Base-by-base conservation (phyloP, 2,113 vertebrate species). In the Mesoclemmys tuberculata region DNA sequence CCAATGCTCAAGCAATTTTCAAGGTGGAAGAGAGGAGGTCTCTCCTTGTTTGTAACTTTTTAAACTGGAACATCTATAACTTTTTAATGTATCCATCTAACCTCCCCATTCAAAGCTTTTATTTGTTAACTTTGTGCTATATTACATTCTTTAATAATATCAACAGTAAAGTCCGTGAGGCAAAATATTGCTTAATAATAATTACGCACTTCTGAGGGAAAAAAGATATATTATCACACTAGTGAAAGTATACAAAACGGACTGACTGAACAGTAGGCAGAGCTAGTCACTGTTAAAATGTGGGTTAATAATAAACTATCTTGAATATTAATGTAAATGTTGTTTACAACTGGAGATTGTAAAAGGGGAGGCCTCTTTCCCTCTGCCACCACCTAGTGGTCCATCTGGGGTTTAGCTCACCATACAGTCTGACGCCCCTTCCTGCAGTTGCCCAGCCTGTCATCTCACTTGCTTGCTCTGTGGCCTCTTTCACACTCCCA, bases 1-100 rank as follows among this genome's bases (percentile, higher is more conserved):
- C 6, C 56, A 61, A 6, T 55, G 71, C 19, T 38, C 35, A 19
- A 71, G 64, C 0, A 0, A 2, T 12, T 61, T 84, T 54, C 54
- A 52, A 48, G 49, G 29, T 11, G 44, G 2, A 52, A 49, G 21
- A 54, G 22, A 54, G 51, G 9, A 14, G 21, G 2, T 71, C 0
- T 0, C 10, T 77, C 14, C 5, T 74, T 48, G 2, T 19, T 84
- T 56, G 58, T 80, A n/a, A 6, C 5, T 29, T 82, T 38, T 71
- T 46, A 49, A 12, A 19, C 13, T 81, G 46, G 24, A 38, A 29
- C 4, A 3, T 0, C 0, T 49, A 31, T 80, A 35, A 44, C 0
- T 2, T 93, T 68, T 51, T 10, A 51, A 83, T 12, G 2, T 1
- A 1, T 18, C n/a, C 31, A 1, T 21, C n/a, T 27, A 29, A 7